phyloP scores from a whole-genome alignment of 2,888 invertebrate genomes.

The Leptothorax acervorum region DNA sequence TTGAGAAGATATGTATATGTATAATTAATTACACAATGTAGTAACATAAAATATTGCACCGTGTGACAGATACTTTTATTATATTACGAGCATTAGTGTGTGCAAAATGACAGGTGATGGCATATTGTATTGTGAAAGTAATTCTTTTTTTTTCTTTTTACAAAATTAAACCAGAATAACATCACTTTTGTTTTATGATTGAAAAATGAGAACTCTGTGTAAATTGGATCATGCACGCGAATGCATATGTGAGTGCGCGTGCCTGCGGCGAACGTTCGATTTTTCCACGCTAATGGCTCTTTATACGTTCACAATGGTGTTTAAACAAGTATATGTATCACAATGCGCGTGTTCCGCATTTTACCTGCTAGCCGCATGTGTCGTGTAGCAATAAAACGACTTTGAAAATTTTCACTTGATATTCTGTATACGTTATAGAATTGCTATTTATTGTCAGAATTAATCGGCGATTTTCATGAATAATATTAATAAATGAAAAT shows the following conservation, averaged over 20 bases:
- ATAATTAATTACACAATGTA: conserved; percentile 25
- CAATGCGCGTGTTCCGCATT: conserved; percentile 32
- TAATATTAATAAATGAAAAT: not conserved
- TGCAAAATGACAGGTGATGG: conserved; percentile 1
- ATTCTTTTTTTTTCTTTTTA: conserved; percentile 14
- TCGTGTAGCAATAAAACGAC: not conserved
- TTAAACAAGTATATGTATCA: conserved; percentile 25
- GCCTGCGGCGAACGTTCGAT: conserved; percentile 38
- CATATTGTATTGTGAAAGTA: conserved; percentile 7
- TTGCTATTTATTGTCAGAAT: not conserved
- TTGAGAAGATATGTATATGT: not conserved
- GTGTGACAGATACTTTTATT: conserved; percentile 2
- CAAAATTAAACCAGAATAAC: conserved; percentile 41
- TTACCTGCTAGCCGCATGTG: conserved; percentile 11
- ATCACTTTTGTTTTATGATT: conserved; percentile 41
- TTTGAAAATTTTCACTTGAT: conserved; percentile 8
- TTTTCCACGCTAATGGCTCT: conserved; percentile 42
- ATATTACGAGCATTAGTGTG: not conserved
- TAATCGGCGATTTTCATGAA: not conserved
- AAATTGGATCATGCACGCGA: conserved; percentile 8
- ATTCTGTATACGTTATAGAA: not conserved
- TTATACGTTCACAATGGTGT: conserved; percentile 36
- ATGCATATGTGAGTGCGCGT: not conserved
- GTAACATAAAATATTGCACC: conserved; percentile 14
- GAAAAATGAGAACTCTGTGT: conserved; percentile 39